Percentiles rank a stretch among this genome's conserved stretches.
Evolutionary conservation across 2,888 invertebrate species (phyloP).

Genomic region (Leptinotarsa juncta): DNA sequence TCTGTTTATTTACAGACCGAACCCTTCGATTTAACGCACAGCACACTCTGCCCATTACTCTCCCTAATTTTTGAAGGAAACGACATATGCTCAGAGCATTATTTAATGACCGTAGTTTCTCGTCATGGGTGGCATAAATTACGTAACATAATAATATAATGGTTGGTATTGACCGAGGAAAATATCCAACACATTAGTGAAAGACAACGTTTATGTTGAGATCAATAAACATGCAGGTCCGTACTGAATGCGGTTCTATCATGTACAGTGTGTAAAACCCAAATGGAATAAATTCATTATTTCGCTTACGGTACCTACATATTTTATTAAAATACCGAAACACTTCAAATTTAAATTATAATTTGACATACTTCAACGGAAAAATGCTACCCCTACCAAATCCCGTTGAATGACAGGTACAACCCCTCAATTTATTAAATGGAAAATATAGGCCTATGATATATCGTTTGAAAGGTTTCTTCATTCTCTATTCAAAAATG

Average conservation of each 20-base stretch:
- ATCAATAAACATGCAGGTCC: not conserved
- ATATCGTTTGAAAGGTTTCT: no score
- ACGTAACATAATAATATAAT: constrained; percentile 16
- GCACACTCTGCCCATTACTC: constrained; percentile 34
- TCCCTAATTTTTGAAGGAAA: constrained; percentile 35
- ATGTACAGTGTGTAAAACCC: no score
- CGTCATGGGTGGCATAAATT: constrained; percentile 19
- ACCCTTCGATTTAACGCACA: constrained; percentile 26
- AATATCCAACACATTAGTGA: constrained; percentile 10
- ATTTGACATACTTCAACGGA: no score
- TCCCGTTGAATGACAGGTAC: no score
- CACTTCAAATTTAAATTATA: no score
- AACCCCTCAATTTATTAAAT: no score
- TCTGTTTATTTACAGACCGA: constrained; percentile 26
- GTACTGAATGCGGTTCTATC: not conserved
- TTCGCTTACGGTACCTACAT: no score
- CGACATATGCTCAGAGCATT: constrained; percentile 30
- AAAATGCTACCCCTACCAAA: no score
- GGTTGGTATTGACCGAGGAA: constrained; percentile 10
- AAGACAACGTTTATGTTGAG: not conserved
- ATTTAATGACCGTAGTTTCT: constrained; percentile 23
- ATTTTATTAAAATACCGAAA: no score
- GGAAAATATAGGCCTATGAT: no score
- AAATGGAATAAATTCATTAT: no score
- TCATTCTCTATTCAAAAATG: no score